phyloP scores from a whole-genome alignment of 2,888 invertebrate genomes.

The Phengaris arion region DNA sequence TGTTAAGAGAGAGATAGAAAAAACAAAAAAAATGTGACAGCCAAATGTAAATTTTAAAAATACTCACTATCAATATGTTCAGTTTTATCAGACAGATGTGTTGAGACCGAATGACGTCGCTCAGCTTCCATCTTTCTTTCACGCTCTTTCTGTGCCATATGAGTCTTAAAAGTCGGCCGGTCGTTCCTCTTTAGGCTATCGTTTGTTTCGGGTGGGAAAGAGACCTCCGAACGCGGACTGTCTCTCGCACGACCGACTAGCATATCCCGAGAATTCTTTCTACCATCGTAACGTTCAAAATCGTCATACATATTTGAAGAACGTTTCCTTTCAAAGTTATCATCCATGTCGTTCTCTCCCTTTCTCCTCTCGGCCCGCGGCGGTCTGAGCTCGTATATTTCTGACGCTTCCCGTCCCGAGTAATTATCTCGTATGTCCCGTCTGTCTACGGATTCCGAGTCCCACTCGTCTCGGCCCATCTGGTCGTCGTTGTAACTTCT shows the following conservation, averaged over 20 bases:
- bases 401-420: slow-evolving; percentile 69
- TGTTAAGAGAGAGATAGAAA: background rate
- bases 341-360: slow-evolving; percentile 63
- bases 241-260: slow-evolving; percentile 69
- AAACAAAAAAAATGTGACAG: background rate
- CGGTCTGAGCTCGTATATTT: slow-evolving; percentile 71
- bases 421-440: slow-evolving; percentile 63
- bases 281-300: slow-evolving; percentile 70
- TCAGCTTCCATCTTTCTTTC: slow-evolving; percentile 82
- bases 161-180: slow-evolving; percentile 85
- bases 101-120: slow-evolving; percentile 87
- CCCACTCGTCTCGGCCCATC: slow-evolving; percentile 69
- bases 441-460: slow-evolving; percentile 66
- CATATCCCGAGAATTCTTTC: slow-evolving; percentile 76
- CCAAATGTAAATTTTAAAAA: background rate
- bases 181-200: slow-evolving; percentile 65
- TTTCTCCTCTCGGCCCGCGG: slow-evolving; percentile 59
- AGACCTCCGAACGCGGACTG: slow-evolving; percentile 67
- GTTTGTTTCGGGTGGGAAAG: slow-evolving; percentile 57
- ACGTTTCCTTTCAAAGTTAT: slow-evolving; percentile 61
- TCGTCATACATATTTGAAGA: slow-evolving; percentile 67
- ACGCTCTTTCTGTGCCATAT: slow-evolving; percentile 84
- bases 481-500: slow-evolving; percentile 61
- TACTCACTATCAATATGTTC: slow-evolving; percentile 75
- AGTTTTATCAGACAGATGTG: slow-evolving; percentile 85